Conservation (phyloP, 2,888 invertebrate species). For the Leucophenga montana region DNA sequence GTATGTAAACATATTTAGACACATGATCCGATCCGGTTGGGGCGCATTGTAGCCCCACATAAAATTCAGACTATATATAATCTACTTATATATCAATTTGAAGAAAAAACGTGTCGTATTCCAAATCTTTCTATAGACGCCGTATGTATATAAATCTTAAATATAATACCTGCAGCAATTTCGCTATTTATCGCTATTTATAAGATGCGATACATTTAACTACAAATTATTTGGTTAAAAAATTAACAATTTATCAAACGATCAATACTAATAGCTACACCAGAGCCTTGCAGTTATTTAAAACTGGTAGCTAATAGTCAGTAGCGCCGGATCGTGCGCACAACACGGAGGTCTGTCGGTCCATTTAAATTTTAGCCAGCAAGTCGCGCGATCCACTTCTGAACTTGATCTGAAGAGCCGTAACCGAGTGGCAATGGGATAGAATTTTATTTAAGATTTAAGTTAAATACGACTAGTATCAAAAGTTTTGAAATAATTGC, state of each 20-base stretch:
- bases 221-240: constrained; percentile 23
- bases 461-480: constrained; percentile 34
- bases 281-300: constrained; percentile 16
- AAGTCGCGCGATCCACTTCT: not conserved
- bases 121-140: no score
- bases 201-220: no score
- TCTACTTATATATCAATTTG: no score
- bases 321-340: constrained; percentile 47
- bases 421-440: constrained; percentile 43
- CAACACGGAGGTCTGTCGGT: constrained; percentile 42
- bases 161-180: no score
- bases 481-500: constrained; percentile 26
- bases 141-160: no score
- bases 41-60: no score
- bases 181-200: no score
- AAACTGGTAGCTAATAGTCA: constrained; percentile 33
- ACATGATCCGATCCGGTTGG: no score
- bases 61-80: no score
- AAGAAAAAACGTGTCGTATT: no score
- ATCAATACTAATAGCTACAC: not conserved
- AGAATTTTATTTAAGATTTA: constrained; percentile 36
- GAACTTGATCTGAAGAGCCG: no score
- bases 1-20: no score
- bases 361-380: not conserved
- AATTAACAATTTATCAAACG: constrained; percentile 31